A percentile compares a stretch with the other conserved stretches of the same genome.
phyloP scores from a whole-genome alignment of 2,888 invertebrate species.

The Tachina grossa region DNA sequence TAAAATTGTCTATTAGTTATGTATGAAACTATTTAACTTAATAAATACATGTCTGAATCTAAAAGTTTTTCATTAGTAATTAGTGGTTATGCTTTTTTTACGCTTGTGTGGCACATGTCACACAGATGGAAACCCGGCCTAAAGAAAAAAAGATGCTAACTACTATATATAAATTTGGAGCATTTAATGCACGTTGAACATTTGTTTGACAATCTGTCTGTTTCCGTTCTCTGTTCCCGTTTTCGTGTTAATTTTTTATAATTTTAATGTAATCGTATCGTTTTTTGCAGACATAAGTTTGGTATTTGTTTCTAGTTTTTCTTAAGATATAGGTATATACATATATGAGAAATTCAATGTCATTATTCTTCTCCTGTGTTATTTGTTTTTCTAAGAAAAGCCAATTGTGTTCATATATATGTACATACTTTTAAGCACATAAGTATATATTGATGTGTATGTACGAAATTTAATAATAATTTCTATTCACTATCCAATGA shows the following conservation, averaged over 20 bases:
- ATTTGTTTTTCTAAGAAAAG: not conserved
- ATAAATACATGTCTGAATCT: no score
- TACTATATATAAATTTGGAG: conserved; percentile 45
- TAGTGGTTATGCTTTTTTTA: no score
- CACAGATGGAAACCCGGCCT: no score
- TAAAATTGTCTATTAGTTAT: no score
- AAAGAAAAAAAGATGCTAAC: conserved; percentile 39
- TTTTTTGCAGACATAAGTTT: conserved; percentile 51
- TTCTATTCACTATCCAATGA: no score
- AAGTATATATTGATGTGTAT: no score
- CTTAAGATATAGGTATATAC: not conserved
- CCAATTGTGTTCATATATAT: no score
- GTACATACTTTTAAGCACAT: not conserved
- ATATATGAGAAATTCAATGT: conserved; percentile 41
- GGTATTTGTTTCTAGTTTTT: conserved; percentile 36
- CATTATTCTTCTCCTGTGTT: not conserved
- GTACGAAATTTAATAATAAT: no score
- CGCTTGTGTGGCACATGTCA: no score
- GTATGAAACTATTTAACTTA: no score
- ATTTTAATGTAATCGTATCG: conserved; percentile 55
- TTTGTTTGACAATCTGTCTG: conserved; percentile 38
- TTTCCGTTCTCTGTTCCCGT: conserved; percentile 49
- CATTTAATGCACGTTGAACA: conserved; percentile 42
- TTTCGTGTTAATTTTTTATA: conserved; percentile 44
- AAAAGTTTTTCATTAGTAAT: no score